Base-by-base conservation (phyloP, 2,888 invertebrate genomes). In the Torymus auratus region DNA sequence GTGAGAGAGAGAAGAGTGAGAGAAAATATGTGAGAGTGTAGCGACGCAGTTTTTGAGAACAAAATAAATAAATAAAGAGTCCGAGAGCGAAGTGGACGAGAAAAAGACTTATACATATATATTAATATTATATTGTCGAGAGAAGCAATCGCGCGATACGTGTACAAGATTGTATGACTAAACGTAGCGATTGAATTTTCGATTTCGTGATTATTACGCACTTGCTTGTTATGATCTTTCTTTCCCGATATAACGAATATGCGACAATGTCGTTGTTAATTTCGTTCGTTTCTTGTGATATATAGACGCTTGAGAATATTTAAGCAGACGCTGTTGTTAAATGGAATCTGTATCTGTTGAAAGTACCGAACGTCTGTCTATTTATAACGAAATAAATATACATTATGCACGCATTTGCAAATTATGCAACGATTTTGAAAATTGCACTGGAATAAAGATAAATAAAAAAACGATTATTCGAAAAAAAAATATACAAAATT, bases 391-490 rank as follows among this genome's bases (percentile, higher is more conserved):
- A 7, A 41, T 41, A 41, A 7, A 41, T 41, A 70, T 68, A 41
- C 56, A 53, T 67, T 55, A 67, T 55, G 58, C 58, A 80, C 70
- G 74, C 20, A 61, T 15, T 71, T 17, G 17, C 41, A 15, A 17
- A 68, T 50, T 69, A 62, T 23, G 20, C 68, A 68, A 76, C 50
- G 15, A 77, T 65, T 58, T 41, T 55, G 55, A 62, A 62, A 61
- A 55, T 78, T 70, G 69, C 73, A 73, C 73, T 78, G 23, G 75
- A 81, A 75, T 69, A 78, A 62, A 78, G 71, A 72, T 79, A 80
- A 76, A 62, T 53, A 56, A 74, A 70, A 67, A 58, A 65, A 62
- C 61, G 70, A 82, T 76, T 64, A 77, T 80, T 67, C 80, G 69
- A 80, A 75, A 71, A 60, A 65, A 74, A 78, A 55, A 58, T 68